A percentile compares a stretch with the other conserved stretches of the same genome.
Conservation (phyloP, 2,888 invertebrate species). For the Gari tellinella region DNA sequence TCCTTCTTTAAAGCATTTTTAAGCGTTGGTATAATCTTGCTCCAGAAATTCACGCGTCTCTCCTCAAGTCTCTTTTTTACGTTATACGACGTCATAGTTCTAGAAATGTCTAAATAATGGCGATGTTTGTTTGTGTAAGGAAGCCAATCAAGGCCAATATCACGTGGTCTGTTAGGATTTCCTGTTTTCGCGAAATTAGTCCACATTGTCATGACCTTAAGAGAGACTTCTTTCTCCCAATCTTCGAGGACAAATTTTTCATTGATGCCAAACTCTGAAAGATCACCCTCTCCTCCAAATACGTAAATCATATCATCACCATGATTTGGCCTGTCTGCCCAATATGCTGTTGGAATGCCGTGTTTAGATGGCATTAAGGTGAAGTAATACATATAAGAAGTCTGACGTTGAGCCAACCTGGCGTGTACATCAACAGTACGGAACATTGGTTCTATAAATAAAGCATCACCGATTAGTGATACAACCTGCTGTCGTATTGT, state of each 20-base stretch:
- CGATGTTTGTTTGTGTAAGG: constrained; percentile 21
- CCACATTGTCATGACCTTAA: too few species aligned
- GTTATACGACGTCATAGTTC: constrained; percentile 21
- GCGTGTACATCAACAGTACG: constrained; percentile 91
- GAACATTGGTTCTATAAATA: constrained; percentile 88
- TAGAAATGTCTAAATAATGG: constrained; percentile 25
- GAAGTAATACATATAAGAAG: constrained; percentile 69
- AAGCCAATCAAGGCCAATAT: constrained; percentile 19
- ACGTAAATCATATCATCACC: constrained; percentile 59
- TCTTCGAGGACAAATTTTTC: too few species aligned
- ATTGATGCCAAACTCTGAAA: too few species aligned
- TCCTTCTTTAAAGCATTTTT: not conserved
- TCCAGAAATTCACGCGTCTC: constrained; percentile 16
- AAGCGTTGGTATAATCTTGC: constrained; percentile 7
- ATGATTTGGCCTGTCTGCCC: constrained; percentile 77
- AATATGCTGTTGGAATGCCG: constrained; percentile 58
- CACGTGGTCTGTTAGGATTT: constrained; percentile 15
- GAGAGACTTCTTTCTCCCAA: too few species aligned
- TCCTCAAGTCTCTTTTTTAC: constrained; percentile 18
- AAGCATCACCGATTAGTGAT: constrained; percentile 96
- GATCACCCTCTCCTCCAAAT: not conserved
- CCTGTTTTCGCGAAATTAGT: not conserved
- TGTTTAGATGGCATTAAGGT: constrained; percentile 36
- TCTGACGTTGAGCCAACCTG: constrained; percentile 82
- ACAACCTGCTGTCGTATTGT: constrained; percentile 95